Evolutionary conservation across 2,797 vertebrate genomes (phyloP).

Genomic region (Lepus oiostolus): DNA sequence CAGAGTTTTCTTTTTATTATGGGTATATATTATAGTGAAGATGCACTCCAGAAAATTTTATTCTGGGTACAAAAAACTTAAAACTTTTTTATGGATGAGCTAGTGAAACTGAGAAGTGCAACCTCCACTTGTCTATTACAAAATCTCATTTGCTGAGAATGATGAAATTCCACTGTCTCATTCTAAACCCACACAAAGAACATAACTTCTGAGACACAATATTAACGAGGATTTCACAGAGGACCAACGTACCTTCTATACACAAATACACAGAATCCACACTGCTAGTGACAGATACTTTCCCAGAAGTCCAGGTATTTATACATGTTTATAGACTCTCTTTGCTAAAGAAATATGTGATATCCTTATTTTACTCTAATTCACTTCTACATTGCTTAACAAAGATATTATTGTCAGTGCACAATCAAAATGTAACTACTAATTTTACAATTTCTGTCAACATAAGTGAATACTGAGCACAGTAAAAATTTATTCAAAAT

Average conservation of each 20-base stretch:
- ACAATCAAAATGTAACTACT: not conserved
- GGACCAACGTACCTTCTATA: not conserved
- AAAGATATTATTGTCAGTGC: not conserved
- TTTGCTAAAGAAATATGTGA: not conserved
- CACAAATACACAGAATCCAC: not conserved
- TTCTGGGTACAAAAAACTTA: conserved; percentile 50
- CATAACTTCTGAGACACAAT: not conserved
- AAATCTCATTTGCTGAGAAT: not conserved
- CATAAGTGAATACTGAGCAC: not conserved
- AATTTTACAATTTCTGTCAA: conserved; percentile 18
- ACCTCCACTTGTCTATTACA: not conserved
- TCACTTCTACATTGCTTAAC: conserved; percentile 31
- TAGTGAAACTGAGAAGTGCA: not conserved
- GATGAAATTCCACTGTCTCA: not conserved
- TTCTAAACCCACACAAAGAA: not conserved
- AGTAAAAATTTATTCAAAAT: conserved; percentile 7
- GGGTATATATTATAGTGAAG: conserved; percentile 53
- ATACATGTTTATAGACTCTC: not conserved
- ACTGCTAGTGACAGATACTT: not conserved
- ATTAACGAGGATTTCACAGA: not conserved
- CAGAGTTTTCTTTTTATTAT: conserved; percentile 63
- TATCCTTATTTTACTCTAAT: not conserved
- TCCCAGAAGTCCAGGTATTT: not conserved
- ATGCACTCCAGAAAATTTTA: conserved; percentile 46
- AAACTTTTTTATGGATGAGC: not conserved